These are phyloP conservation scores for Drosophila tripunctata DNA, from an alignment of 2,888 invertebrate genomes.

Conservation along the genomic window DNA sequence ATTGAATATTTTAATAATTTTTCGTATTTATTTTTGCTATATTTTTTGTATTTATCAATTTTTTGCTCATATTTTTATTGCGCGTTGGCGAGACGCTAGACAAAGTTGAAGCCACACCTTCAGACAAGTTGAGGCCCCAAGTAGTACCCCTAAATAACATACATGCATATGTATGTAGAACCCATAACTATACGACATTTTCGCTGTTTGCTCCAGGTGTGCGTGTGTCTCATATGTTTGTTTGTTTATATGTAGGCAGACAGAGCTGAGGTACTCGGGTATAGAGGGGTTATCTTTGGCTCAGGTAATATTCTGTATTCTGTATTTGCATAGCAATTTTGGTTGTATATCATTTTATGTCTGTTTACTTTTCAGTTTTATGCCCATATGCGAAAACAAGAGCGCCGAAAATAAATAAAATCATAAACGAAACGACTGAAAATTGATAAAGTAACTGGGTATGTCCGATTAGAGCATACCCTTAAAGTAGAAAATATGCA, in stretches of 20 bases:
- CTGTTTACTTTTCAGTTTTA: conserved; percentile 75
- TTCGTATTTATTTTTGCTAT: background rate
- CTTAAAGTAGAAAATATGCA: no score
- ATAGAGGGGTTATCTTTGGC: background rate
- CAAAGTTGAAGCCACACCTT: conserved; percentile 27
- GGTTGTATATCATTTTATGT: conserved; percentile 63
- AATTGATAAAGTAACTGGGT: background rate
- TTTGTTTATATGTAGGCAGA: background rate
- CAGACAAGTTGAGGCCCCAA: conserved; percentile 10
- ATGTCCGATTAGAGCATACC: background rate
- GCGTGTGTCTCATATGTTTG: conserved; percentile 13
- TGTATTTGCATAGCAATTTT: conserved; percentile 74
- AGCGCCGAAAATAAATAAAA: conserved; percentile 62
- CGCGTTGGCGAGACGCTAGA: conserved; percentile 55
- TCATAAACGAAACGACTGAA: conserved; percentile 48
- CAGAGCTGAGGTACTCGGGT: background rate
- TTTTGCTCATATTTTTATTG: conserved; percentile 51
- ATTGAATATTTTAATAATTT: conserved; percentile 55
- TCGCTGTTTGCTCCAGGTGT: conserved; percentile 51
- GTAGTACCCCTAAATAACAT: no score
- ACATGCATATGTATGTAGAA: no score
- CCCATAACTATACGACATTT: conserved; percentile 51
- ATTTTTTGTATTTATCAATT: background rate
- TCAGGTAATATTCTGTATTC: conserved; percentile 63
- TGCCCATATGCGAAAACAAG: conserved; percentile 75